A percentile compares a stretch with the other conserved stretches of the same genome.
These are phyloP conservation scores for Cyprinodon variegatus DNA, from an alignment of 2,113 vertebrate genomes.

Conservation along the genomic window DNA sequence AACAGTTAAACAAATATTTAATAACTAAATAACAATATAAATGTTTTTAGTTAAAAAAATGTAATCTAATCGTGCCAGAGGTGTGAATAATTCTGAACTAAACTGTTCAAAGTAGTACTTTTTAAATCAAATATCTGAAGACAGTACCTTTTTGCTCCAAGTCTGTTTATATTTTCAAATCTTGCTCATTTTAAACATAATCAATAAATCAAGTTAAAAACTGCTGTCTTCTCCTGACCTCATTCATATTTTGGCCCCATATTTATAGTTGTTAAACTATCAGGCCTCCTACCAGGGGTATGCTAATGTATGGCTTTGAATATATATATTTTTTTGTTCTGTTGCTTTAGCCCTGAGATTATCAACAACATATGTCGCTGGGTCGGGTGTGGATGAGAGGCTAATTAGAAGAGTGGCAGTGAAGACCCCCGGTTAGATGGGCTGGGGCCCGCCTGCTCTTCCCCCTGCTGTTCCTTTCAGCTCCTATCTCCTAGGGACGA, in stretches of 20 bases:
- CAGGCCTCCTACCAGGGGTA: conserved; percentile 34
- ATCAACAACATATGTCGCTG: conserved; percentile 57
- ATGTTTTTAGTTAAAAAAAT: neutral
- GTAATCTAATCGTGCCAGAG: neutral
- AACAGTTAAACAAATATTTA: too few relatives aligned
- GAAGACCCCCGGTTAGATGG: conserved; percentile 38
- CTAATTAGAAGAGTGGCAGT: conserved; percentile 66
- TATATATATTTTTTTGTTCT: conserved; percentile 54
- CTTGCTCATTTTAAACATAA: too few relatives aligned
- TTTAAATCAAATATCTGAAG: neutral
- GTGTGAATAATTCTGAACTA: too few relatives aligned
- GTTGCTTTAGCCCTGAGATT: conserved; percentile 47
- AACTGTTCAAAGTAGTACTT: neutral
- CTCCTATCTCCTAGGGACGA: conserved; percentile 40
- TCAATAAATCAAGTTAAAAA: neutral
- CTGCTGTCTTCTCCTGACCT: conserved; percentile 3
- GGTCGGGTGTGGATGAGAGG: conserved; percentile 50
- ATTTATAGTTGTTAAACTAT: conserved; percentile 33
- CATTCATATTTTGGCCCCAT: neutral
- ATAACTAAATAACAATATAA: too few relatives aligned
- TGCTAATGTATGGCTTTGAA: conserved; percentile 52
- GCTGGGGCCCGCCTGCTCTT: conserved; percentile 14
- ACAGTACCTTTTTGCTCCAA: neutral
- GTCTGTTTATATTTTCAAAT: neutral
- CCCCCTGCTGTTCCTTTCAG: conserved; percentile 73